Evolutionary conservation across 2,113 vertebrate species (phyloP).

Genomic region (Nothobranchius furzeri): DNA sequence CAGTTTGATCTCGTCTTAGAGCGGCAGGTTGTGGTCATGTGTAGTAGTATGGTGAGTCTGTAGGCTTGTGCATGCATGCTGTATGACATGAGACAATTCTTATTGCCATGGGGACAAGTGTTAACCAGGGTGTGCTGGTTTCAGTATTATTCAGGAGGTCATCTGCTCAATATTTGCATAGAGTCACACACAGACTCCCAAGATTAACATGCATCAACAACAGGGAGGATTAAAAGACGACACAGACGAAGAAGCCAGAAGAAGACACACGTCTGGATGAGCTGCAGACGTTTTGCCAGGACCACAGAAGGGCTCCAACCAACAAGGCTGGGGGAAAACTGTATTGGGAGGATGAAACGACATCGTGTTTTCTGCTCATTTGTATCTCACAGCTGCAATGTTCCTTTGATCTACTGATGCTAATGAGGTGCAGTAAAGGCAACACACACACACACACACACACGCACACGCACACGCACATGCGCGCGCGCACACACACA

Average conservation of each 20-base stretch:
- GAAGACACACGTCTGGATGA: neutral
- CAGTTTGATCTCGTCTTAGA: conserved; percentile 36
- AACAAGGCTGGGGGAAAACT: conserved; percentile 3
- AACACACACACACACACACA: neutral
- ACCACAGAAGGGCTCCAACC: neutral
- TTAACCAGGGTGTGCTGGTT: conserved; percentile 10
- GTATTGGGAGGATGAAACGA: conserved; percentile 38
- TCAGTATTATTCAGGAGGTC: neutral
- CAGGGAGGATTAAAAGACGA: too few species aligned
- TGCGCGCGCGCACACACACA: too few species aligned
- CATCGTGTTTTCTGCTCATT: conserved; percentile 58
- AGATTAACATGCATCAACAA: too few species aligned
- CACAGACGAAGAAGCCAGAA: too few species aligned
- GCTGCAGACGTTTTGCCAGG: neutral
- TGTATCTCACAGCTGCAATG: conserved; percentile 71
- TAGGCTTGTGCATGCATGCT: neutral
- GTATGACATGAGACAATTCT: conserved; percentile 13
- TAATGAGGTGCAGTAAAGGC: conserved; percentile 65
- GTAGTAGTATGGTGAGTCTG: neutral
- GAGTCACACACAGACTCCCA: too few species aligned
- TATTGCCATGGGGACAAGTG: conserved; percentile 64
- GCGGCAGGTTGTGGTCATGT: neutral
- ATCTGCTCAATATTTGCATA: neutral
- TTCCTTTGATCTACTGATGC: conserved; percentile 70
- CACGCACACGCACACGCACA: too few species aligned